Evolutionary conservation across 2,888 invertebrate species (phyloP).

Genomic region (Ophioninae sp.): DNA sequence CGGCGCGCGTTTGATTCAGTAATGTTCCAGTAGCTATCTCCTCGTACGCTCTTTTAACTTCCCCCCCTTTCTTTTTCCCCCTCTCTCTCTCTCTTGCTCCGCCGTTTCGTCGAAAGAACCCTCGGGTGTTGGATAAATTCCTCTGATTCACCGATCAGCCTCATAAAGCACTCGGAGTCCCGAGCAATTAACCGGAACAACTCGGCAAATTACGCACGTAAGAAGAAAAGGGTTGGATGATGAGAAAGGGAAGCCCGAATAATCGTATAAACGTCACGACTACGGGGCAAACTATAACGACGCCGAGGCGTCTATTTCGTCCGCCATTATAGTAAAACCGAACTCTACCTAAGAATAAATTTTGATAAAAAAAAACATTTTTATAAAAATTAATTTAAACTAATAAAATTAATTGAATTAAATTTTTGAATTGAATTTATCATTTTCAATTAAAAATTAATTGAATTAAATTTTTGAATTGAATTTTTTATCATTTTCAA

Average conservation of each 20-base stretch:
- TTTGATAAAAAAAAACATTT: too few relatives aligned
- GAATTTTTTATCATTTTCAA: too few relatives aligned
- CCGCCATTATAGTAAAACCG: not conserved
- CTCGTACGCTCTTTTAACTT: not conserved
- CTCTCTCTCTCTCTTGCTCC: not conserved
- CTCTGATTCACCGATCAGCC: constrained; percentile 41
- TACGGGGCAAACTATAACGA: not conserved
- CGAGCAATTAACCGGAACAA: constrained; percentile 39
- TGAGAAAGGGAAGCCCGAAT: not conserved
- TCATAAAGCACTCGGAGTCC: constrained; percentile 33
- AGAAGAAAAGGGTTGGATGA: constrained; percentile 2
- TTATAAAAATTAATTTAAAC: too few relatives aligned
- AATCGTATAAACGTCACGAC: not conserved
- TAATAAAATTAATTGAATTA: too few relatives aligned
- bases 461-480: too few relatives aligned
- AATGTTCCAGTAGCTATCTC: not conserved
- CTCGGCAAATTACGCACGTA: constrained; percentile 23
- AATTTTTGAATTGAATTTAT: too few relatives aligned
- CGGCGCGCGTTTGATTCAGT: constrained; percentile 6
- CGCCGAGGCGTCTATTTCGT: not conserved
- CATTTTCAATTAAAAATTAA: too few relatives aligned
- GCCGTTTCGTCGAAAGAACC: constrained; percentile 7
- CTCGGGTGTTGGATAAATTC: constrained; percentile 19
- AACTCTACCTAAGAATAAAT: too few relatives aligned
- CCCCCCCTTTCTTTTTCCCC: not conserved